Evolutionary conservation across 2,113 vertebrate genomes (phyloP), one percentile per base, ranked within the genome.

Genomic region (Forbesichthys agassizii): DNA sequence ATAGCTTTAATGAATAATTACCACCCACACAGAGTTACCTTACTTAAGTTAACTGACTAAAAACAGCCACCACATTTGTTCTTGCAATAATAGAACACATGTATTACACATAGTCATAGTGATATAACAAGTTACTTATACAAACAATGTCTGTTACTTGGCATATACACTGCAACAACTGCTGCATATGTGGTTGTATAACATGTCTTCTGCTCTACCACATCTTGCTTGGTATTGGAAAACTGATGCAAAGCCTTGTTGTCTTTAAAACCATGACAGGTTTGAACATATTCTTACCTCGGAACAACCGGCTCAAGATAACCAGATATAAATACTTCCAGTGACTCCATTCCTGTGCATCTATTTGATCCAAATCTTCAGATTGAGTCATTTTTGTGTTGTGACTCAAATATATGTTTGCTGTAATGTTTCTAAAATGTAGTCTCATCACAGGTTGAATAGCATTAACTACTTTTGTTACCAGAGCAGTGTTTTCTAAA

Each of bases 261-360:
- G 20, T 64, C 74, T 63, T 33, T 16, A 27, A 78, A 70, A 66
- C 51, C 3, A 11, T 63, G 76, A 79, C 63, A 53, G 48, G 66
- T 81, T 79, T 73, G 65, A 73, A 67, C 79, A 82, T 56, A 81
- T 49, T 61, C 4, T 9, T 56, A 69, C 48, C 68, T 59, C 63
- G 66, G 79, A 78, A 75, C 53, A 60, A 61, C 18, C 48, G 48
- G 61, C 84, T 75, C 36, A 9, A 77, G 82, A 83, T 84, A 14
- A 10, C 65, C 63, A 63, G 80, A 87, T 86, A 66, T 1, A 3
- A 10, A 10, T 4, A 11, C 48, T 64, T 61, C 11, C 33, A 14
- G 59, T 59, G 74, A 61, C 9, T 71, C 62, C 33, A 33, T 70
- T 33, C 27, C 68, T 80, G 71, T 72, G 73, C 49, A 11, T 11